phyloP scores from a whole-genome alignment of 2,888 invertebrate genomes.

The Calephelis perditalis region DNA sequence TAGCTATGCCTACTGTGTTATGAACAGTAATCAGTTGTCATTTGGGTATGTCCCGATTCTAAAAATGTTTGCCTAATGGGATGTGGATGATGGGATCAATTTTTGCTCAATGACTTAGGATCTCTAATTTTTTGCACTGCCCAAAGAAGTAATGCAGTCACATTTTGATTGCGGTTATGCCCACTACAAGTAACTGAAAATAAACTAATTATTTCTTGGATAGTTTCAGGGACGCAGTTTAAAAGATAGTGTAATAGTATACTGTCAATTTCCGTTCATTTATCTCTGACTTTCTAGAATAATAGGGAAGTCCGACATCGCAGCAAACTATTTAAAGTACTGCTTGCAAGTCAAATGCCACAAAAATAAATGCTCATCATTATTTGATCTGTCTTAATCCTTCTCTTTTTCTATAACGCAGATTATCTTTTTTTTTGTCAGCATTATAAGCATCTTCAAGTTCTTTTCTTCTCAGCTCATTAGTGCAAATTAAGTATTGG shows the following conservation, averaged over 20 bases:
- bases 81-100: neutral
- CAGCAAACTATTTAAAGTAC: too few relatives aligned
- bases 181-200: constrained; percentile 8
- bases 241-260: neutral
- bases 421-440: neutral
- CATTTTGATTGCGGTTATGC: neutral
- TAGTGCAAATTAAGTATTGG: neutral
- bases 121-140: neutral
- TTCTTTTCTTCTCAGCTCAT: constrained; percentile 2
- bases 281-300: too few relatives aligned
- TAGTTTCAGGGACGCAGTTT: constrained; percentile 2
- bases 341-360: too few relatives aligned
- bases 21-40: constrained; percentile 9
- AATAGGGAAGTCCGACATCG: too few relatives aligned
- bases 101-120: constrained; percentile 17
- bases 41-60: neutral
- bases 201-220: neutral
- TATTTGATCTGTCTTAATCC: neutral
- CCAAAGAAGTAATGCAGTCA: too few relatives aligned
- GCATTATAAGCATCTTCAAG: neutral
- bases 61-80: constrained; percentile 15
- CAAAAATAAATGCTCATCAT: neutral
- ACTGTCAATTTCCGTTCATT: too few relatives aligned
- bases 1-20: neutral
- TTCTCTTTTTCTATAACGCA: neutral